Evolutionary conservation across 2,888 invertebrate species (phyloP), one percentile per base, ranked within the genome.

Genomic region (Apotomis betuletana): DNA sequence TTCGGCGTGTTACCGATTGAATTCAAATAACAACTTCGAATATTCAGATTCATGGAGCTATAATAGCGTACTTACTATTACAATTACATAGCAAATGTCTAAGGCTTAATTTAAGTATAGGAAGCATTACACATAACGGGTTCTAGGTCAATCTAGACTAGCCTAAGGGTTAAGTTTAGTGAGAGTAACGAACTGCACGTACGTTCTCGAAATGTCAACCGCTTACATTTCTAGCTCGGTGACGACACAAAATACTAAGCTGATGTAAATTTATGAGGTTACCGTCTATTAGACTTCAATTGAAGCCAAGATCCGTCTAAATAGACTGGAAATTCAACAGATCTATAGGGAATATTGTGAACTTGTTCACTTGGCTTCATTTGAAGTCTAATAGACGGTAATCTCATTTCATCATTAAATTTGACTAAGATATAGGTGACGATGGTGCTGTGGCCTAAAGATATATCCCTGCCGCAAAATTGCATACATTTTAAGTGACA

Each of bases 161-260:
- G 13, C 15, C 60, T 60, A 12, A 46, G 46, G 60, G 46, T 15
- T 46, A 60, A 46, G 44, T 44, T 60, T 60, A 60, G 60, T 2
- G 27, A 9, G 61, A 27, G 27, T 61, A 49, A 49, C 49, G 49
- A 49, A 49, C 49, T 9, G 27, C 10, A 61, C 49, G 61, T 61
- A 5, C 46, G 49, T 49, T 49, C 61, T 49, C 49, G 4, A 61
- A 49, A 27, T 49, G 46, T 27, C 46, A 60, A 44, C 44, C 15
- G 27, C n/a, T 46, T 60, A 12, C 13, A 13, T 59, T 59, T 49
- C 49, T 49, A 49, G 49, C 13, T 44, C 41, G 13, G 44, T 3
- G 9, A 59, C 44, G 15, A 13, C 13, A 9, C 59, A 59, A 59
- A 9, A 44, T 44, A 44, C 13, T 8, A 13, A 10, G 49, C 49